Evolutionary conservation across 2,888 invertebrate species (phyloP).

Genomic region (Acleris cristana): DNA sequence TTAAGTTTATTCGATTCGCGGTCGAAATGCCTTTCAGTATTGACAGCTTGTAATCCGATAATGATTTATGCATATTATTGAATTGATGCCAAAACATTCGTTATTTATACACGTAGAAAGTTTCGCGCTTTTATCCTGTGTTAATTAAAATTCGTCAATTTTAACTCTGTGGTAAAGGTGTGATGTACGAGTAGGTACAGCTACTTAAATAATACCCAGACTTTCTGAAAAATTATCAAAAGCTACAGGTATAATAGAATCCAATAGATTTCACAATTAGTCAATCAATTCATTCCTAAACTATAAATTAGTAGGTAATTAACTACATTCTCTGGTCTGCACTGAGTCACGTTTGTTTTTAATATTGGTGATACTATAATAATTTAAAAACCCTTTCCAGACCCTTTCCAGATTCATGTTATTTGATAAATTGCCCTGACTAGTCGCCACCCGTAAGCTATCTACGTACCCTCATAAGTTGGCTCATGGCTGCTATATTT

Average conservation of each 20-base stretch:
- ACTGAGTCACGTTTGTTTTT: too few species aligned
- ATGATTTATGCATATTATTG: slow-evolving; percentile 56
- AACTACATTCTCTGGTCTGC: too few species aligned
- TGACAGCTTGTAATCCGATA: slow-evolving; percentile 68
- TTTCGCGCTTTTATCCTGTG: neutral
- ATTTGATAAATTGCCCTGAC: neutral
- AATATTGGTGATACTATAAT: too few species aligned
- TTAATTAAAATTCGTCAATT: slow-evolving; percentile 17
- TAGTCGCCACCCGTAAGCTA: neutral
- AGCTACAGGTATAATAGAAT: too few species aligned
- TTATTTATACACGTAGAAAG: slow-evolving; percentile 32
- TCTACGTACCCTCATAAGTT: neutral
- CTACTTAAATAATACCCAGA: too few species aligned
- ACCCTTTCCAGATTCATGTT: neutral
- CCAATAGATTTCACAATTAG: too few species aligned
- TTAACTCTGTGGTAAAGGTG: neutral
- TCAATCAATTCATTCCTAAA: too few species aligned
- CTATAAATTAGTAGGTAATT: too few species aligned
- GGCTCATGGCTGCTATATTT: neutral
- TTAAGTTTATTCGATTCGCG: slow-evolving; percentile 74
- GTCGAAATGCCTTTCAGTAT: slow-evolving; percentile 59
- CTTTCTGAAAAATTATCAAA: too few species aligned
- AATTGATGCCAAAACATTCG: slow-evolving; percentile 36
- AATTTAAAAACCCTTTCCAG: too few species aligned
- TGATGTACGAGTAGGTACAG: too few species aligned